Percentiles rank a stretch among this genome's conserved stretches.
Conservation (phyloP, 1,140 invertebrate genomes). For the Aphaenogaster floridana region DNA sequence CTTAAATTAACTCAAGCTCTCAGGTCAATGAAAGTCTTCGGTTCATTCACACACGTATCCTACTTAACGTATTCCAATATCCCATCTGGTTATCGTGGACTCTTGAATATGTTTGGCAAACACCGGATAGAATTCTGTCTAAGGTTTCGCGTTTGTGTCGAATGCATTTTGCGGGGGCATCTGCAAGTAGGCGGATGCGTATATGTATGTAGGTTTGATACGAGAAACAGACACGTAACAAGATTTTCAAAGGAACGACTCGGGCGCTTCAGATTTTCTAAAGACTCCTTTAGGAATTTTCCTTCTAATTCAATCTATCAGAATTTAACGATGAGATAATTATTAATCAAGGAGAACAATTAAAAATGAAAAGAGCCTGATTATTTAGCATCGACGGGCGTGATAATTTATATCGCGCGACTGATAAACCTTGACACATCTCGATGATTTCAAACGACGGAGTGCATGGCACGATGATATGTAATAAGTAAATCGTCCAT, state of each 20-base stretch:
- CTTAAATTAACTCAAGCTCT: constrained; percentile 11
- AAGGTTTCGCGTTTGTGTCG: constrained; percentile 35
- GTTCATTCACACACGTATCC: constrained; percentile 26
- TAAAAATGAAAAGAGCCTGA: neutral
- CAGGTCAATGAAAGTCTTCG: constrained; percentile 29
- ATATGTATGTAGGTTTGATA: constrained; percentile 43
- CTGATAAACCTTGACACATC: constrained; percentile 63
- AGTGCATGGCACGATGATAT: neutral
- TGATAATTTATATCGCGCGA: constrained; percentile 53
- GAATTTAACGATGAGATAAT: neutral
- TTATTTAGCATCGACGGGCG: neutral
- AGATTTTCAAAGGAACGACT: neutral
- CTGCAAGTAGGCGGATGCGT: constrained; percentile 34
- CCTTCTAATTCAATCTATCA: neutral
- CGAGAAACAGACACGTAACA: neutral
- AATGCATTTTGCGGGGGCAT: neutral
- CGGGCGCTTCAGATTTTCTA: neutral
- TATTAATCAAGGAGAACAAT: neutral
- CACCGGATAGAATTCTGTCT: constrained; percentile 3
- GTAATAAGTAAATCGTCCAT: neutral
- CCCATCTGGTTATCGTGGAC: neutral
- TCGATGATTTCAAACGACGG: constrained; percentile 36
- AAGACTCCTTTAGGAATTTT: neutral
- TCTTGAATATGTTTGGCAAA: constrained; percentile 29
- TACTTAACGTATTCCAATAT: neutral